These are phyloP conservation scores for Oriolus oriolus DNA, from an alignment of 2,113 vertebrate genomes.

Conservation along the genomic window DNA sequence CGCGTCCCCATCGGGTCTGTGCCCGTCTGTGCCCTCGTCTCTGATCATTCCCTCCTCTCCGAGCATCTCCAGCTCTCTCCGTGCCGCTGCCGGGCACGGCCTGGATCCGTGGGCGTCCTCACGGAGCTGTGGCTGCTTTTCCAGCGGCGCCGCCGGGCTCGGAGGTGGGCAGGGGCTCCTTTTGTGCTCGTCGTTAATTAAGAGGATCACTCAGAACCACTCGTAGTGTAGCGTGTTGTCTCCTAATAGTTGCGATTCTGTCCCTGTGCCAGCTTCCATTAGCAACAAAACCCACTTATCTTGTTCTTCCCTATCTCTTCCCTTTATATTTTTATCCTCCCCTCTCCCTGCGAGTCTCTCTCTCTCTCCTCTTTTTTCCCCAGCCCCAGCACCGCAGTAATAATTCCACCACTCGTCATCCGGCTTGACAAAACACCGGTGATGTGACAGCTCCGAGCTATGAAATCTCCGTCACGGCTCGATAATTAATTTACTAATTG, in stretches of 20 bases:
- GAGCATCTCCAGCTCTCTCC: accelerated
- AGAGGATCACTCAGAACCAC: slow-evolving; percentile 56
- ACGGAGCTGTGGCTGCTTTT: not conserved
- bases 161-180: slow-evolving; percentile 23
- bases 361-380: not conserved
- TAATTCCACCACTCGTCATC: slow-evolving; percentile 60
- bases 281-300: slow-evolving; percentile 72
- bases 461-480: slow-evolving; percentile 41
- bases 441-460: slow-evolving; percentile 67
- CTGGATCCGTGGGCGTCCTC: not conserved
- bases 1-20: accelerated
- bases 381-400: slow-evolving; percentile 38
- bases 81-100: accelerated
- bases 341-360: slow-evolving; percentile 11
- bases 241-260: slow-evolving; percentile 40
- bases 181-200: slow-evolving; percentile 56
- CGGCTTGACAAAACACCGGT: slow-evolving; percentile 48
- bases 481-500: slow-evolving; percentile 71
- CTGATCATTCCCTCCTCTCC: accelerated
- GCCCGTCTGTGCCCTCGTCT: not conserved
- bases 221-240: slow-evolving; percentile 55
- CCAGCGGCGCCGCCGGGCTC: not conserved
- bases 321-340: slow-evolving; percentile 61
- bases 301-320: slow-evolving; percentile 64
- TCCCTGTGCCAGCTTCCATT: slow-evolving; percentile 62